A percentile compares a stretch with the other conserved stretches of the same genome.
phyloP scores from a whole-genome alignment of 2,113 vertebrate genomes.

The Loxodonta africana region DNA sequence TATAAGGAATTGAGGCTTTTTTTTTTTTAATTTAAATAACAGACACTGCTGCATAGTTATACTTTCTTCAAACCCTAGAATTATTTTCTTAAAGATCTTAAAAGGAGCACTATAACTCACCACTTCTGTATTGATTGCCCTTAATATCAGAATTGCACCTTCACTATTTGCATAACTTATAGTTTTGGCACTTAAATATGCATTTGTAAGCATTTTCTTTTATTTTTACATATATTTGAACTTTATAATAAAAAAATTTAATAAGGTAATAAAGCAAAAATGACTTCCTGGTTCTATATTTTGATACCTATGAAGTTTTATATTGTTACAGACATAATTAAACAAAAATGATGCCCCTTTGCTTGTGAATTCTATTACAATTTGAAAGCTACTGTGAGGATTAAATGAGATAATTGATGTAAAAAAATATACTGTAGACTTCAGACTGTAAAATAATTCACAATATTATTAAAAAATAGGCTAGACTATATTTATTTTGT shows the following conservation, averaged over 20 bases:
- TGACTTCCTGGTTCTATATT: neutral
- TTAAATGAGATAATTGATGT: neutral
- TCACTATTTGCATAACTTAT: neutral
- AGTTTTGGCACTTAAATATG: neutral
- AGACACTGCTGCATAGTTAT: slow-evolving; percentile 46
- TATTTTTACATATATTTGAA: neutral
- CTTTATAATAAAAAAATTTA: neutral
- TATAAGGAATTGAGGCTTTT: slow-evolving; percentile 13
- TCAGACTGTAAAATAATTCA: neutral
- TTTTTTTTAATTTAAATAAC: slow-evolving; percentile 54
- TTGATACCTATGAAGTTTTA: slow-evolving; percentile 29
- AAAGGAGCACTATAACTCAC: neutral
- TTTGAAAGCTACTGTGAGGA: neutral
- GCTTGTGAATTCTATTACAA: neutral
- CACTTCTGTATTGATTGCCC: neutral
- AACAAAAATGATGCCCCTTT: neutral
- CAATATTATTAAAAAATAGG: neutral
- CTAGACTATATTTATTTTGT: neutral
- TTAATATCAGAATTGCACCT: neutral
- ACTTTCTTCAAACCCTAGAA: slow-evolving; percentile 69
- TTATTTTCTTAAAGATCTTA: slow-evolving; percentile 74
- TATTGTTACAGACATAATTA: neutral
- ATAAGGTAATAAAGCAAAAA: neutral
- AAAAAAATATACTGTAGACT: neutral
- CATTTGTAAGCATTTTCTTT: neutral